Percentiles rank a stretch among this genome's conserved stretches.
Evolutionary conservation across 2,797 vertebrate species (phyloP).

Genomic region (Muscicapa striata): DNA sequence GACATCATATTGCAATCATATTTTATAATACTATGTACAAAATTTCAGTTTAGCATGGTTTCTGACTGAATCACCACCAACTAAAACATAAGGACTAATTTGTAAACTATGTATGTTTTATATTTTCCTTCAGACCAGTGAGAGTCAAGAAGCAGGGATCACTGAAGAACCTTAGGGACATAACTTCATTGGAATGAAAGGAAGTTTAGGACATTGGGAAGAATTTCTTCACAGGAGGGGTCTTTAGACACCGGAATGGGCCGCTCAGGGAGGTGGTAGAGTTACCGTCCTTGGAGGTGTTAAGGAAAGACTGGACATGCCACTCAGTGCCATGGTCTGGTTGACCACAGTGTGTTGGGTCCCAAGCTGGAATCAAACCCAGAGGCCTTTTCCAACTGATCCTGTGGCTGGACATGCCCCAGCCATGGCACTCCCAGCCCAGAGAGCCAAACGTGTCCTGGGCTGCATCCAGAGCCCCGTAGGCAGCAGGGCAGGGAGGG

Average conservation of each 20-base stretch:
- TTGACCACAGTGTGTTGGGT: neutral
- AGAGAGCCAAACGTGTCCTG: neutral
- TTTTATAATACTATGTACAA: neutral
- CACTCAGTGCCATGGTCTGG: neutral
- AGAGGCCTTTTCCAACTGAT: neutral
- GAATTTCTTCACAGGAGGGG: neutral
- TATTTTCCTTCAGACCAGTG: neutral
- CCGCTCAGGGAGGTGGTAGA: neutral
- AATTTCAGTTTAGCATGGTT: neutral
- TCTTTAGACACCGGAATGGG: neutral
- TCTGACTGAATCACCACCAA: neutral
- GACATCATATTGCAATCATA: neutral
- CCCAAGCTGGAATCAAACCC: neutral
- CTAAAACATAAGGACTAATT: neutral
- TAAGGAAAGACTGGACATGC: neutral
- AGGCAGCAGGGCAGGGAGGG: neutral
- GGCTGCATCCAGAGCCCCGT: neutral
- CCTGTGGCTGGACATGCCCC: too few species aligned
- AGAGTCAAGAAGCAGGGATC: neutral
- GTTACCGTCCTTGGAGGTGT: neutral
- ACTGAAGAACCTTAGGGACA: neutral
- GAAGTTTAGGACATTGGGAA: neutral
- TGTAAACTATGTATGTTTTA: neutral
- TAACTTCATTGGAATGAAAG: neutral
- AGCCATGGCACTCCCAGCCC: neutral